Percentiles rank a stretch among this genome's conserved stretches.
These are phyloP conservation scores for Sinonovacula constricta DNA, from an alignment of 1,140 invertebrate species.

Conservation along the genomic window DNA sequence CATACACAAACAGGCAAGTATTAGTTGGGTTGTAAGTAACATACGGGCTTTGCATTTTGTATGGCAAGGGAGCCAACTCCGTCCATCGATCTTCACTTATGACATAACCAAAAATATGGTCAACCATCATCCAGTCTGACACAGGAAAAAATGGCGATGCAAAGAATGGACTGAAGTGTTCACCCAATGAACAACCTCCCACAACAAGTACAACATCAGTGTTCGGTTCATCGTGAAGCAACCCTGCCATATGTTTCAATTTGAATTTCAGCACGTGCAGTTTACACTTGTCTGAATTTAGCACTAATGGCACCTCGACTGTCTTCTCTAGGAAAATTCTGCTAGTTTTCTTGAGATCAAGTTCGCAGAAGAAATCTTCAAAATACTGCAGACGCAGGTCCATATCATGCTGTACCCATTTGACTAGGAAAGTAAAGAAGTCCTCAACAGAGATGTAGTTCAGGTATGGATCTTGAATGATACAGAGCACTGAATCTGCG, in stretches of 20 bases:
- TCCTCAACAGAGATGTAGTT: constrained; percentile 60
- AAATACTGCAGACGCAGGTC: constrained; percentile 55
- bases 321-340: constrained; percentile 48
- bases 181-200: constrained; percentile 58
- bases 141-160: constrained; percentile 53
- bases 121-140: constrained; percentile 55
- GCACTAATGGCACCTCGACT: constrained; percentile 56
- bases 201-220: constrained; percentile 66
- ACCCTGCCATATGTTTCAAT: constrained; percentile 57
- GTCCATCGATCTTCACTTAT: constrained; percentile 67
- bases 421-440: constrained; percentile 65
- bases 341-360: constrained; percentile 59
- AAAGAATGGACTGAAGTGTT: constrained; percentile 54
- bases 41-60: constrained; percentile 56
- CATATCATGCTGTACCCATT: constrained; percentile 64
- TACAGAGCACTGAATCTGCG: constrained; percentile 58
- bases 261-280: constrained; percentile 61
- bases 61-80: constrained; percentile 64
- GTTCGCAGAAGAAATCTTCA: constrained; percentile 59
- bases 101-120: constrained; percentile 64
- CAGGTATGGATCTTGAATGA: constrained; percentile 63
- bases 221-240: constrained; percentile 45
- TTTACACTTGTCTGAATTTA: constrained; percentile 58
- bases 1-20: constrained; percentile 59
- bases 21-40: constrained; percentile 47